Evolutionary conservation across 2,113 vertebrate species (phyloP), one percentile per base, ranked within the genome.

Genomic region (Corythoichthys haematopterus): DNA sequence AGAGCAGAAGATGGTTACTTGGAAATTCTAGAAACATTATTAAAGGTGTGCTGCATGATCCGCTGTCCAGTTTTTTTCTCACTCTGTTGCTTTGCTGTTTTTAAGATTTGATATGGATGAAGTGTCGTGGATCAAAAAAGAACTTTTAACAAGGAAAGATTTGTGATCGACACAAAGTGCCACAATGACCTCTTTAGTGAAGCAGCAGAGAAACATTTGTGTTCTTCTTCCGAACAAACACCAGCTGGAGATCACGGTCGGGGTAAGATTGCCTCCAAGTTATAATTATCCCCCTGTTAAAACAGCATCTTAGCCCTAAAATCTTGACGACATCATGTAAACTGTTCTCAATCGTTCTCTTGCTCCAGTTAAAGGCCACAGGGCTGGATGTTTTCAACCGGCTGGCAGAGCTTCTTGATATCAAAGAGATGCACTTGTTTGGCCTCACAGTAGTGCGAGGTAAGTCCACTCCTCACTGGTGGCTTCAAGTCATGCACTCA

Each of bases 401-500:
- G 65, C 92, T 94, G 62, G 93, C 92, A 7, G 91, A 93, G 68
- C 66, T 81, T 76, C 84, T 93, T 52, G 88, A 92, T 83, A 88
- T 97, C 79, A 92, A 92, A 82, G 94, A 95, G 63, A 84, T 94
- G 69, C 92, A 92, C 87, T 93, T 95, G 81, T 98, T 98, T 71
- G 94, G 95, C 75, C 90, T 98, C 76, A 95, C 94, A 16, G 84
- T 97, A 75, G 88, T 97, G 71, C 94, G 89, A 82, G 91, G 95
- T 96, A 88, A 93, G 93, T 59, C 66, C 55, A 43, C 46, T 68
- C 38, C 20, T 65, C 43, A 11, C 0, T 52, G 28, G 20, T 38
- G 11, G 36, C 45, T 52, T n/a, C 64, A 68, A 10, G 16, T 40
- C 64, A 50, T 51, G 45, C 53, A 61, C 38, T 68, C 47, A 48